Conservation (phyloP, 1,140 invertebrate species). For the Grapholita molesta region DNA sequence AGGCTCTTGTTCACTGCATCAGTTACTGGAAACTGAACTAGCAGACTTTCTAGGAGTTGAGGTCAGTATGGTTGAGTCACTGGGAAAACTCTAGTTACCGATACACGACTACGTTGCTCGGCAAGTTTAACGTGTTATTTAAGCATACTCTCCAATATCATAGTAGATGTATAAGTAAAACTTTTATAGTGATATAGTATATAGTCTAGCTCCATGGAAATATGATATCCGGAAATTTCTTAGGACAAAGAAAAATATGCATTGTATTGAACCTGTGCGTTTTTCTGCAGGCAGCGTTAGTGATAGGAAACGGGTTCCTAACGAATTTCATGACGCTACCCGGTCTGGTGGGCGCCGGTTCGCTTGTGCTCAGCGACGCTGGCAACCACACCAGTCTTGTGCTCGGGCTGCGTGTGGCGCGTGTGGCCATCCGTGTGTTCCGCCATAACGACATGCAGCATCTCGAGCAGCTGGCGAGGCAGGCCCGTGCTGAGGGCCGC, state of each 20-base stretch:
- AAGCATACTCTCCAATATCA: neutral
- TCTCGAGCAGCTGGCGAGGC: conserved; percentile 89
- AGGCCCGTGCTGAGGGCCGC: conserved; percentile 90
- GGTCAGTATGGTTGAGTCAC: conserved; percentile 51
- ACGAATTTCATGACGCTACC: conserved; percentile 98
- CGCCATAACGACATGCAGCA: conserved; percentile 94
- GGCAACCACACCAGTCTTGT: conserved; percentile 98
- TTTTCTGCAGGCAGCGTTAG: conserved; percentile 83
- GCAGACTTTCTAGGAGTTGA: conserved; percentile 95
- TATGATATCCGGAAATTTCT: too few species aligned
- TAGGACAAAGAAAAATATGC: neutral
- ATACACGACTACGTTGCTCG: too few species aligned
- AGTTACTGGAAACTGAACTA: conserved; percentile 90
- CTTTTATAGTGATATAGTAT: too few species aligned
- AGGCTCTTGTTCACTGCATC: conserved; percentile 85
- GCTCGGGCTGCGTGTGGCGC: conserved; percentile 91
- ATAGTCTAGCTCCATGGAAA: too few species aligned
- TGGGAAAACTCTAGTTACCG: too few species aligned
- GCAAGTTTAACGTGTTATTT: neutral
- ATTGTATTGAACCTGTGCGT: neutral
- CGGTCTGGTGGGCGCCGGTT: conserved; percentile 89
- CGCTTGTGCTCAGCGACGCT: conserved; percentile 96
- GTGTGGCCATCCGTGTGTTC: conserved; percentile 92
- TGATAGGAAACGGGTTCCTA: conserved; percentile 99
- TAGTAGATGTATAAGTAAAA: too few species aligned